Percentiles rank a stretch among this genome's conserved stretches.
Conservation (phyloP, 2,888 invertebrate genomes). For the Brassicogethes aeneus region DNA sequence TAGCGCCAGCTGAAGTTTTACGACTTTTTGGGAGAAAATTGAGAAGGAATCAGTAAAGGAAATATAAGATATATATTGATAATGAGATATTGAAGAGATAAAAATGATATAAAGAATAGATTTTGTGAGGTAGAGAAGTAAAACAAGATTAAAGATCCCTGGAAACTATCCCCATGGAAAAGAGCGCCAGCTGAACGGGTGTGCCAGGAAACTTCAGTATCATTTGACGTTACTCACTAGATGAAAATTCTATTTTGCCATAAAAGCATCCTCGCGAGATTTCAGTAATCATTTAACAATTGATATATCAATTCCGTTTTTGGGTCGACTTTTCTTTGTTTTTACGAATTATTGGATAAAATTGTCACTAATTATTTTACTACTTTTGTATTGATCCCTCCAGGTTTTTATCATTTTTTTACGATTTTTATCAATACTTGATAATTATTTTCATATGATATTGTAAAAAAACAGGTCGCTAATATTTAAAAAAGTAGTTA, state of each 20-base stretch:
- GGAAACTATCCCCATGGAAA: constrained; percentile 13
- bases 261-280: background rate
- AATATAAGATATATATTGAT: constrained; percentile 17
- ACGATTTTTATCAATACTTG: too few relatives aligned
- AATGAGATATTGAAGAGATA: constrained; percentile 24
- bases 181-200: constrained; percentile 3
- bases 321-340: background rate
- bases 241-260: constrained; percentile 2
- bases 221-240: constrained; percentile 7
- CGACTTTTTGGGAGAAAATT: constrained; percentile 13
- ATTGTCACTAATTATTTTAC: too few relatives aligned
- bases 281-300: background rate
- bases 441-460: too few relatives aligned
- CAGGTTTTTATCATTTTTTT: too few relatives aligned
- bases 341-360: too few relatives aligned
- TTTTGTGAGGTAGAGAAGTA: constrained; percentile 17
- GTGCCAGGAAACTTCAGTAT: constrained; percentile 2
- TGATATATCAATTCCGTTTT: background rate
- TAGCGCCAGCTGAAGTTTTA: constrained; percentile 11
- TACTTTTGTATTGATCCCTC: too few relatives aligned
- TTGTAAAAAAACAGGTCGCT: too few relatives aligned
- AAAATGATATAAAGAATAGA: constrained; percentile 23
- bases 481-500: too few relatives aligned
- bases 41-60: constrained; percentile 13
- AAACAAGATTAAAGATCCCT: constrained; percentile 20